Base-by-base conservation (phyloP, 2,113 vertebrate species). In the Sarotherodon lohbergeri region DNA sequence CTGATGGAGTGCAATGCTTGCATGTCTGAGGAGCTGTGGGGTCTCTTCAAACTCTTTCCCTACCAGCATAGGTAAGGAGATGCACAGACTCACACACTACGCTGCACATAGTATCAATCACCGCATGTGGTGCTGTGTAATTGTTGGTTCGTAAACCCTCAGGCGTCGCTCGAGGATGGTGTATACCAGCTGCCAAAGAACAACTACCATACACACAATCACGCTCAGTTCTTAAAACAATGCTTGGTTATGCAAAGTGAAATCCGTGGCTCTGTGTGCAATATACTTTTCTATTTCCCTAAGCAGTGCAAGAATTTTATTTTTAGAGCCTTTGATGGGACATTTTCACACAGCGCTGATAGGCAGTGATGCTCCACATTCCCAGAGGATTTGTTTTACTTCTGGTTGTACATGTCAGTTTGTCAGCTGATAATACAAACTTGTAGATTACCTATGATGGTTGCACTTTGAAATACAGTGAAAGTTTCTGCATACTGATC, bases 1-100 rank as follows among this genome's bases (percentile, higher is more conserved):
- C 85, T 99, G 92, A 99, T 99, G 98, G 99, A 99, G 91, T 99
- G 98, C 89, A 99, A 99, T 86, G 99, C 98, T 5, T 99, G 98
- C 91, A 98, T 99, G 94, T 96, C 95, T 52, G 95, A 96, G 86
- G 95, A 96, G 36, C 91, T 99, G 4, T 99, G 99, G 99, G 98
- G 98, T 41, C 97, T 99, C 97, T 98, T 99, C 94, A 99, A 99
- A 94, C 97, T 98, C 83, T 99, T 99, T 95, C 99, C 98, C 1
- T 99, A 99, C 96, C 98, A 98, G 82, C 97, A 99, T 95, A 97
- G 99, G 98, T 99, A 95, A 97, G 80, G 2, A 16, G 8, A 83
- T 61, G 56, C 29, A 22, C 36, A 50, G 22, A 54, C n/a, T 16
- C 32, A 29, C 54, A 8, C 13, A 76, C 85, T 9, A 52, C 50